Evolutionary conservation across 2,113 vertebrate genomes (phyloP), one percentile per base, ranked within the genome.

Genomic region (Sinocyclocheilus maitianheensis): DNA sequence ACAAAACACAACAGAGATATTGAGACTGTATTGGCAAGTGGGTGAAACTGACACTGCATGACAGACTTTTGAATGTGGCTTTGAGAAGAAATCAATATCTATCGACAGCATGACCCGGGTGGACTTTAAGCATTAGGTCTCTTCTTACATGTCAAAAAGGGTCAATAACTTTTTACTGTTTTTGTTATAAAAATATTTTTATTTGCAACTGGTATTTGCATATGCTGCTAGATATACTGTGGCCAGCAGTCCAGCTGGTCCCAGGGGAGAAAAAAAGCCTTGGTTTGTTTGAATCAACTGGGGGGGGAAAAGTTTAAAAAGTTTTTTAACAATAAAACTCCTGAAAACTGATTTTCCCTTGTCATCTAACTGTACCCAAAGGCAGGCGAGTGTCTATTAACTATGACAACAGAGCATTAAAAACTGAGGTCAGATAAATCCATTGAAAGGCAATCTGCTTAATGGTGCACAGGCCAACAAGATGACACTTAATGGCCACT

Each of bases 401-500:
- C 30, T 65, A 74, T 55, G 81, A 63, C 75, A 46, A 62, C 69
- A 69, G 58, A 72, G 48, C 86, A 37, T 74, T 74, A 67, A 82
- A 85, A 37, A 43, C 63, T 43, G 24, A 43, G 22, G 74, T 69
- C 58, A 81, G 37, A 71, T 86, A 81, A 84, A 69, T 30, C 71
- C 63, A 26, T 20, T 69, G 48, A 77, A 34, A 71, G 43, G 46
- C 69, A 60, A 48, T 63, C 74, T 77, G 48, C 77, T 34, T 22
- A 37, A 26, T 85, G 20, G 22, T 16, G 51, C 40, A 71, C n/a
- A 60, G n/a, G 22, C 24, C 48, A 76, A 62, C 26, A 26, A 79
- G 43, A 75, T 43, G 55, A 79, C 58, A 43, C 69, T 88, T 67
- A 83, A 87, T 80, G 74, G 65, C 51, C 43, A 77, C 78, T 13